Conservation (phyloP, 2,113 vertebrate genomes). For the Probosciger aterrimus region DNA sequence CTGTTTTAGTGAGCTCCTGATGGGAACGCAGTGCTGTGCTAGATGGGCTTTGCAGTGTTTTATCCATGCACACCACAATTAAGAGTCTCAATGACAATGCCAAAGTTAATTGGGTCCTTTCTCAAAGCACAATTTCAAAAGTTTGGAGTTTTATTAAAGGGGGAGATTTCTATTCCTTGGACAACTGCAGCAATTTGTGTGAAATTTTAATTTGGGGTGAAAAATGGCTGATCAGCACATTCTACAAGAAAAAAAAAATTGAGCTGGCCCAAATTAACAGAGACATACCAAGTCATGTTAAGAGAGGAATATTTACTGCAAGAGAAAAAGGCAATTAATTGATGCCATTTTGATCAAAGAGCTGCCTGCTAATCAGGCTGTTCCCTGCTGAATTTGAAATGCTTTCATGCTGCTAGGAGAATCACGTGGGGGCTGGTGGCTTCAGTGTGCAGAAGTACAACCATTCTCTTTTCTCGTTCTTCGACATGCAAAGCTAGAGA, state of each 20-base stretch:
- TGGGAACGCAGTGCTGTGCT: background rate
- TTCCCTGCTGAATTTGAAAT: conserved; percentile 41
- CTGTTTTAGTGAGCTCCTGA: background rate
- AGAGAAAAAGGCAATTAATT: conserved; percentile 44
- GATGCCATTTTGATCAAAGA: conserved; percentile 25
- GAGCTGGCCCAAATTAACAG: conserved; percentile 32
- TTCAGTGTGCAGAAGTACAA: background rate
- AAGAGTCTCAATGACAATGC: background rate
- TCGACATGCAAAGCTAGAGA: background rate
- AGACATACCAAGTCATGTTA: background rate
- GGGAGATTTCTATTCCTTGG: background rate
- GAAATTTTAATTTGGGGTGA: background rate
- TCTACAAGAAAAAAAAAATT: background rate
- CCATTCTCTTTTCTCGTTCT: background rate
- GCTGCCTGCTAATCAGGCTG: background rate
- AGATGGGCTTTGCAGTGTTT: background rate
- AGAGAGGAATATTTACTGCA: background rate
- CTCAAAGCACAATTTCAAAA: background rate
- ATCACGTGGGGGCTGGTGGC: background rate
- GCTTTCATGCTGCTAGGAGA: background rate
- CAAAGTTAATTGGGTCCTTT: background rate
- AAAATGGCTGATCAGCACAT: background rate
- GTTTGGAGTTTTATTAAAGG: background rate
- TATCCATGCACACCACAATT: background rate
- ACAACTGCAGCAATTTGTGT: background rate